These are phyloP conservation scores for Noctilio leporinus DNA, from an alignment of 2,113 vertebrate species.

Conservation along the genomic window DNA sequence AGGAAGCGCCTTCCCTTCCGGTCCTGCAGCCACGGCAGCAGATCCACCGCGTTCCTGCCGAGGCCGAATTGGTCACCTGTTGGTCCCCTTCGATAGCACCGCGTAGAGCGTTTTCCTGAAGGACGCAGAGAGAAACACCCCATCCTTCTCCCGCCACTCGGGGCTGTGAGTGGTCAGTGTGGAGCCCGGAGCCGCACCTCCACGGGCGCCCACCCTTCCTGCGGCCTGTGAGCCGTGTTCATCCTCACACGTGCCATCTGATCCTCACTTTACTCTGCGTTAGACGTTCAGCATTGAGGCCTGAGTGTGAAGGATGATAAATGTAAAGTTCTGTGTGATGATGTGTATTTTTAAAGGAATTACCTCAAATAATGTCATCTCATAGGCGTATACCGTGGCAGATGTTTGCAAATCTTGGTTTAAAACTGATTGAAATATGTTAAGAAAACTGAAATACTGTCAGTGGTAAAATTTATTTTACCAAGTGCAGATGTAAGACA, in stretches of 20 bases:
- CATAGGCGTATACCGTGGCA: slow-evolving; percentile 77
- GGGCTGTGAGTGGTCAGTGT: neutral
- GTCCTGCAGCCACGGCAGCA: too few relatives aligned
- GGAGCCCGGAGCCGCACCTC: neutral
- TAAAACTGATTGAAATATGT: slow-evolving; percentile 87
- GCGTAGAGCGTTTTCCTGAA: slow-evolving; percentile 1
- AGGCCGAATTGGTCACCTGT: slow-evolving; percentile 33
- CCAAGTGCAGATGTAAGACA: slow-evolving; percentile 89
- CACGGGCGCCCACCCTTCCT: neutral
- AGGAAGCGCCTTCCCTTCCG: too few relatives aligned
- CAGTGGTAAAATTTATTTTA: slow-evolving; percentile 87
- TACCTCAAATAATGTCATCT: slow-evolving; percentile 77
- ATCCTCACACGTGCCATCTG: neutral
- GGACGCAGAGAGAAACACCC: neutral
- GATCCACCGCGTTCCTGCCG: too few relatives aligned
- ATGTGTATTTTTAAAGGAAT: slow-evolving; percentile 72
- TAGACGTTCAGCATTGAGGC: slow-evolving; percentile 27
- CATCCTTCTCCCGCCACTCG: slow-evolving; percentile 4
- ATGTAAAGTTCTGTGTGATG: slow-evolving; percentile 66
- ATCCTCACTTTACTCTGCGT: slow-evolving; percentile 57
- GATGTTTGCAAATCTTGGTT: slow-evolving; percentile 86
- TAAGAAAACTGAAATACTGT: slow-evolving; percentile 88
- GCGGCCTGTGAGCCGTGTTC: neutral
- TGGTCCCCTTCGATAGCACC: neutral
- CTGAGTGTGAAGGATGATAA: slow-evolving; percentile 66